Conservation (phyloP, 2,888 invertebrate genomes). For the Meganola albula region DNA sequence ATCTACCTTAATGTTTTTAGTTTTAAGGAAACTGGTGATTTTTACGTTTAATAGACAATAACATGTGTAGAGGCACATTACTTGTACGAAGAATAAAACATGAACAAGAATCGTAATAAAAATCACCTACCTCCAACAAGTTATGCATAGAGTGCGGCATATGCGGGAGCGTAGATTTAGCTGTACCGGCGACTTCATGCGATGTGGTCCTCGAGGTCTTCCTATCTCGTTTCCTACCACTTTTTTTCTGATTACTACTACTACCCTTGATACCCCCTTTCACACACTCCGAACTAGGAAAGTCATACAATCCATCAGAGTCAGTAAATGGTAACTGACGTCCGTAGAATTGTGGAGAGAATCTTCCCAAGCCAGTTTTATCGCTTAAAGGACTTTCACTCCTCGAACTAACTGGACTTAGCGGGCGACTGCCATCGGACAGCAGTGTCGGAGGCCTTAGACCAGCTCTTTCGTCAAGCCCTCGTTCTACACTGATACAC, state of each 20-base stretch:
- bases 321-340: constrained; percentile 85
- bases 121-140: constrained; percentile 82
- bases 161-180: constrained; percentile 75
- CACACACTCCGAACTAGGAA: constrained; percentile 85
- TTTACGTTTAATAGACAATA: no score
- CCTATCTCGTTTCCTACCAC: constrained; percentile 80
- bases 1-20: no score
- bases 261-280: constrained; percentile 71
- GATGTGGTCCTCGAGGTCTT: constrained; percentile 74
- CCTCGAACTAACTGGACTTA: constrained; percentile 86
- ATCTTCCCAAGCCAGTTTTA: constrained; percentile 81
- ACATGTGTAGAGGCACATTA: no score
- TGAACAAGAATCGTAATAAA: no score
- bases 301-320: constrained; percentile 88
- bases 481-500: constrained; percentile 75
- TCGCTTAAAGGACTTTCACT: constrained; percentile 89
- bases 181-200: constrained; percentile 62
- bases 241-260: constrained; percentile 77
- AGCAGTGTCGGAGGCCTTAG: constrained; percentile 73
- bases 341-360: constrained; percentile 85
- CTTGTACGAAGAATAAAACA: no score
- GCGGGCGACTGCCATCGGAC: constrained; percentile 75
- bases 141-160: constrained; percentile 76
- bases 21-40: no score
- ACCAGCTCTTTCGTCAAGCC: constrained; percentile 66